Base-by-base conservation (phyloP, 2,797 vertebrate species). In the Myotis pilosus region DNA sequence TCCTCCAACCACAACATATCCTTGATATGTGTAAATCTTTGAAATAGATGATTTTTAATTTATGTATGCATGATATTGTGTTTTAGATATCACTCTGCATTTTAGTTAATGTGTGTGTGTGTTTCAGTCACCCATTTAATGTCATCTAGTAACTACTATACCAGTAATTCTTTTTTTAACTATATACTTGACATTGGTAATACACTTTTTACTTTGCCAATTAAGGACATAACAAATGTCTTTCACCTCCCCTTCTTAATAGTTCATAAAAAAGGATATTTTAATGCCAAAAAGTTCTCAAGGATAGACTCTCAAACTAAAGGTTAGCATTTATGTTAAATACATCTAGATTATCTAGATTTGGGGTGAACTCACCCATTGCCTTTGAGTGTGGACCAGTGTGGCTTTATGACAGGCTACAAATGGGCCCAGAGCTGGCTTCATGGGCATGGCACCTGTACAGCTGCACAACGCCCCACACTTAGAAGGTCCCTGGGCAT, bases 171-270 rank as follows among this genome's bases (percentile, higher is more conserved):
- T 57, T 95, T 93, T 82, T 85, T 78, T 66, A 90, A 88, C 74
- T 94, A 44, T 41, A n/a, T 91, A 75, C 38, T 57, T 95, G 62
- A 90, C 49, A 87, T 84, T 57, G 28, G 33, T 69, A 76, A 87
- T 87, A 88, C 57, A 55, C 38, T 64, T 90, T 89, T 92, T 93
- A 84, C 78, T 91, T 95, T 78, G 25, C 16, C n/a, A 90, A 23
- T 92, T 85, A 92, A 94, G 53, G n/a, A 57, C 12, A 57, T 41
- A 86, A 38, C 33, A 89, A 89, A 94, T n/a, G 6, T 33, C 80
- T 71, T 41, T 71, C 68, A 95, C 53, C n/a, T 71, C 64, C 4
- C 38, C 60, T 87, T 94, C 41, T 38, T 89, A 83, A 9, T 2
- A 23, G 85, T 89, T 88, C 36, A 89, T 82, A 20, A 81, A 75